phyloP scores from a whole-genome alignment of 2,113 vertebrate genomes.

The Pedionomus torquatus region DNA sequence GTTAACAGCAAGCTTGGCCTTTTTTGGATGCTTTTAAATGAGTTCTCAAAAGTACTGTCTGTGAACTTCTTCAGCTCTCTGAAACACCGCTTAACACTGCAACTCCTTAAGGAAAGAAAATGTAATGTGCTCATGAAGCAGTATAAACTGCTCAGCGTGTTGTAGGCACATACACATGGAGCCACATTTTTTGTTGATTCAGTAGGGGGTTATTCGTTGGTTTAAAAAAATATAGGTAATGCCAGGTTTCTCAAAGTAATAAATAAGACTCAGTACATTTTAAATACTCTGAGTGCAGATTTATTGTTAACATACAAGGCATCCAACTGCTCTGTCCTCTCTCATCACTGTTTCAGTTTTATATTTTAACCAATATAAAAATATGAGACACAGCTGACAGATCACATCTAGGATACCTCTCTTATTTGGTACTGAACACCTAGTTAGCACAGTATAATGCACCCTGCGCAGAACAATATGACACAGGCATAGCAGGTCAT shows the following conservation, averaged over 20 bases:
- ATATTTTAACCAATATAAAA: conserved; percentile 80
- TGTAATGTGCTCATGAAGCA: neutral
- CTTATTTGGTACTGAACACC: conserved; percentile 91
- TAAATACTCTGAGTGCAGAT: conserved; percentile 30
- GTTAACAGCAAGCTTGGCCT: conserved; percentile 1
- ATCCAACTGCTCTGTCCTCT: conserved; percentile 57
- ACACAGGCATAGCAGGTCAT: conserved; percentile 99
- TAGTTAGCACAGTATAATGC: conserved; percentile 97
- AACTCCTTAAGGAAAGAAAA: neutral
- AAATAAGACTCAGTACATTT: conserved; percentile 14
- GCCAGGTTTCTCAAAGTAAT: neutral
- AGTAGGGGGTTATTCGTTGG: neutral
- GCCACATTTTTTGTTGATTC: neutral
- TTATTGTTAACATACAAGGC: conserved; percentile 26
- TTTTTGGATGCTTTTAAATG: neutral
- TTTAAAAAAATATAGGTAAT: neutral
- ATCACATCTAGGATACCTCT: conserved; percentile 84
- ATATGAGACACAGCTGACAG: conserved; percentile 86
- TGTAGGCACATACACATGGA: neutral
- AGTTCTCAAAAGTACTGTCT: neutral
- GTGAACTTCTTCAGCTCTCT: neutral
- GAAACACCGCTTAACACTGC: neutral
- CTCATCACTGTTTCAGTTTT: conserved; percentile 77
- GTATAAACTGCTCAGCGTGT: neutral
- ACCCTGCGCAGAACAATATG: conserved; percentile 93